A percentile compares a stretch with the other conserved stretches of the same genome.
Evolutionary conservation across 2,797 vertebrate genomes (phyloP).

Genomic region (Melopsittacus undulatus): DNA sequence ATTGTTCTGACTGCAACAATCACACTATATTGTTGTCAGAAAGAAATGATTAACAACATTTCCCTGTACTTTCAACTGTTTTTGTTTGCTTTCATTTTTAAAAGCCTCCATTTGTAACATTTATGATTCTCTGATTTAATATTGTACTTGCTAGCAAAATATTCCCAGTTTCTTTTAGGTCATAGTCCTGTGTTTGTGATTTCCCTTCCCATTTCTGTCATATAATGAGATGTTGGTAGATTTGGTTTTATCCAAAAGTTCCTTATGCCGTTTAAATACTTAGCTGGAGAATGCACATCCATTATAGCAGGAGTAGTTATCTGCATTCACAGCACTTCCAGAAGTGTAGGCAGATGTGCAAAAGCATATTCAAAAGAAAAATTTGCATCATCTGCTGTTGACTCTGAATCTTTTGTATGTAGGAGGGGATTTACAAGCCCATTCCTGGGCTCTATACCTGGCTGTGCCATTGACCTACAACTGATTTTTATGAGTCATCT

Average conservation of each 20-base stretch:
- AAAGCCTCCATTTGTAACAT: background rate
- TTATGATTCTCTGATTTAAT: too few species aligned
- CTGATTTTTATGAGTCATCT: background rate
- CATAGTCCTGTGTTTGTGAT: background rate
- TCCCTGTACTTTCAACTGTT: background rate
- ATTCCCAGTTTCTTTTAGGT: background rate
- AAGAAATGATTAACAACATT: background rate
- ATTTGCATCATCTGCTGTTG: background rate
- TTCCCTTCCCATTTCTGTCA: background rate
- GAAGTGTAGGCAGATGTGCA: background rate
- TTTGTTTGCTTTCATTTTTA: background rate
- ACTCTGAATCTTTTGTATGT: background rate
- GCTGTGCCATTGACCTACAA: background rate
- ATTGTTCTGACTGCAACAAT: background rate
- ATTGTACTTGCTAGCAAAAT: background rate
- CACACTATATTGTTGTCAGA: background rate
- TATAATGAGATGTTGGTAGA: background rate
- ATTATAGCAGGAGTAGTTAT: background rate
- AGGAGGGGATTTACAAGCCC: background rate
- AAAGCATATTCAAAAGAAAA: background rate
- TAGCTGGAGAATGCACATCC: background rate
- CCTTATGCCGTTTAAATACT: background rate
- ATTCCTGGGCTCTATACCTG: background rate
- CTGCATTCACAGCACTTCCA: background rate
- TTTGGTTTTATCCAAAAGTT: background rate